A percentile compares a stretch with the other conserved stretches of the same genome.
Evolutionary conservation across 2,888 invertebrate species (phyloP).

Genomic region (Operophtera brumata): DNA sequence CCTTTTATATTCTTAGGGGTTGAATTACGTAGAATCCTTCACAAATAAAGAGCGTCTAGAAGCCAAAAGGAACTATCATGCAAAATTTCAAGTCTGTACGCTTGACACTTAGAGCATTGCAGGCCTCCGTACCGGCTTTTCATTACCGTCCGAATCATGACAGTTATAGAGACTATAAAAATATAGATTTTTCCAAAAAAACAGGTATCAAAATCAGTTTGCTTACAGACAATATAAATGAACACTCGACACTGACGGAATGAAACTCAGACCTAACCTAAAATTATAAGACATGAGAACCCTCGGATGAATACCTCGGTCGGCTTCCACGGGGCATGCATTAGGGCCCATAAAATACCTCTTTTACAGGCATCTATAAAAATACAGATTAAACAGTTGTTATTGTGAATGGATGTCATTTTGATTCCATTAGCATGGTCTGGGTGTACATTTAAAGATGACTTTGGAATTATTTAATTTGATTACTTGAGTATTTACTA

Average conservation of each 20-base stretch:
- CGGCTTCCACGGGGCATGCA: constrained; percentile 6
- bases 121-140: too few species aligned
- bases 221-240: neutral
- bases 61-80: too few species aligned
- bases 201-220: neutral
- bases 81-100: too few species aligned
- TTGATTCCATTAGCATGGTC: constrained; percentile 12
- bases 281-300: constrained; percentile 2
- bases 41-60: too few species aligned
- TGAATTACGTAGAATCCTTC: too few species aligned
- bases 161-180: too few species aligned
- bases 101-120: too few species aligned
- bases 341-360: constrained; percentile 11
- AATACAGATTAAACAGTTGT: constrained; percentile 19
- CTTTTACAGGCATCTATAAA: constrained; percentile 22
- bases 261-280: neutral
- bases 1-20: too few species aligned
- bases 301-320: neutral
- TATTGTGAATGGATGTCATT: constrained; percentile 3
- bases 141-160: too few species aligned
- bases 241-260: neutral
- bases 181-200: too few species aligned
- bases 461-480: neutral
- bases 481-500: neutral
- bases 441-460: constrained; percentile 2